Base-by-base conservation (phyloP, 2,888 invertebrate species). In the Cantharis lateralis region DNA sequence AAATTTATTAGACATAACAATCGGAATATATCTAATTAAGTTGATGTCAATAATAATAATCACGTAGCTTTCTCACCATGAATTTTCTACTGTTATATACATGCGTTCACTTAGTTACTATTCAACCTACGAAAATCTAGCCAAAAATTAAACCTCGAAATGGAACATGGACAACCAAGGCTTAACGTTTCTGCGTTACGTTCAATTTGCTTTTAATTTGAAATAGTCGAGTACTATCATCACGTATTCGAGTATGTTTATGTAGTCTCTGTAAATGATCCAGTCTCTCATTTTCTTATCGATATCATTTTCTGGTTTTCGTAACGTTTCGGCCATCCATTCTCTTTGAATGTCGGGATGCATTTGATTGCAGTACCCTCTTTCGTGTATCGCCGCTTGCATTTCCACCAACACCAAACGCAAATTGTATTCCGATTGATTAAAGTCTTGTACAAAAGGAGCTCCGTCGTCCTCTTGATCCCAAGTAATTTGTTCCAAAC, bases 401-500 rank as follows among this genome's bases (percentile, higher is more conserved):
- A 95, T 89, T 86, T 93, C 92, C 86, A 94, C 94, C 70, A 95
- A 90, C 3, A 95, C 90, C 81, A 90, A 89, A 84, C 91, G 90
- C 72, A 93, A 90, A 73, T 91, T 88, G 83, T 89, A 89, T 87
- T 93, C 92, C 69, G 92, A 90, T 64, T 90, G 88, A 70, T 88
- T 89, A 85, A 94, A 93, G 78, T 91, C 88, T 13, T 88, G 85
- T 78, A 87, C 83, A 84, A 91, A 91, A 18, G 84, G 82, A 13
- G 83, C 89, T 16, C 87, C 87, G 71, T 90, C 83, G 68, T 91
- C 89, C 18, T 91, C 89, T 80, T 91, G 90, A 81, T 93, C 92
- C 87, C 89, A 88, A 61, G 90, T 89, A 70, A 94, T 90, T 83
- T 92, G 92, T 83, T 94, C 91, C 76, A 95, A 85, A 26, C 92